Evolutionary conservation across 2,797 vertebrate genomes (phyloP).

Genomic region (Malurus splendens): DNA sequence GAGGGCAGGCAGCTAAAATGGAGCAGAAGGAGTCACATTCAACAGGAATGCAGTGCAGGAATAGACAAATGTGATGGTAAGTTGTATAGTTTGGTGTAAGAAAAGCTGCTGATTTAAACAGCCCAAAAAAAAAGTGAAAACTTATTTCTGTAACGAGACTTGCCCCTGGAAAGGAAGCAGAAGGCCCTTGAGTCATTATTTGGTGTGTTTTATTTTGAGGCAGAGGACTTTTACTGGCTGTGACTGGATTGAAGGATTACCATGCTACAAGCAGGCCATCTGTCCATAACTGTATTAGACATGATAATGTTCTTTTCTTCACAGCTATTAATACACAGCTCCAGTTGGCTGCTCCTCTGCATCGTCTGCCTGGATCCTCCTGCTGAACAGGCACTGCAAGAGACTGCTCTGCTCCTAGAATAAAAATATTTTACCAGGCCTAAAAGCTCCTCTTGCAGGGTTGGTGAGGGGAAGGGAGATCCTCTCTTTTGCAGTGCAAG

Average conservation of each 20-base stretch:
- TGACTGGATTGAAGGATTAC: not conserved
- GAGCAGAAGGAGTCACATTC: not conserved
- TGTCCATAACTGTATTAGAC: constrained; percentile 29
- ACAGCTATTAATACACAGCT: constrained; percentile 35
- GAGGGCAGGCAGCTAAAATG: not conserved
- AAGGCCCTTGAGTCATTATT: not conserved
- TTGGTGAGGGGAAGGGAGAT: not conserved
- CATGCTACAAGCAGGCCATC: constrained; percentile 2
- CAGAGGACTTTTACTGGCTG: not conserved
- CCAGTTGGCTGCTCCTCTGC: constrained; percentile 12
- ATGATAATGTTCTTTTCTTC: constrained; percentile 34
- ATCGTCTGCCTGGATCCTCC: not conserved
- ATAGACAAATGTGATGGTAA: not conserved
- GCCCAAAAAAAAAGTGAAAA: not conserved
- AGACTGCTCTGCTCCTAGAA: not conserved
- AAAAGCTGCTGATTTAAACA: not conserved
- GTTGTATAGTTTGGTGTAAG: not conserved
- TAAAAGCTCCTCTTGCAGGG: not conserved
- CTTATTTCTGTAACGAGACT: not conserved
- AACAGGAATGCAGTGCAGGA: not conserved
- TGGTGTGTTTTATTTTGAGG: not conserved
- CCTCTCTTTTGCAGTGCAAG: not conserved
- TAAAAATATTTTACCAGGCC: not conserved
- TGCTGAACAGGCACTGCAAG: not conserved
- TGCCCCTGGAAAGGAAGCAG: not conserved